Evolutionary conservation across 2,113 vertebrate genomes (phyloP).

Genomic region (Rhinogobius similis): DNA sequence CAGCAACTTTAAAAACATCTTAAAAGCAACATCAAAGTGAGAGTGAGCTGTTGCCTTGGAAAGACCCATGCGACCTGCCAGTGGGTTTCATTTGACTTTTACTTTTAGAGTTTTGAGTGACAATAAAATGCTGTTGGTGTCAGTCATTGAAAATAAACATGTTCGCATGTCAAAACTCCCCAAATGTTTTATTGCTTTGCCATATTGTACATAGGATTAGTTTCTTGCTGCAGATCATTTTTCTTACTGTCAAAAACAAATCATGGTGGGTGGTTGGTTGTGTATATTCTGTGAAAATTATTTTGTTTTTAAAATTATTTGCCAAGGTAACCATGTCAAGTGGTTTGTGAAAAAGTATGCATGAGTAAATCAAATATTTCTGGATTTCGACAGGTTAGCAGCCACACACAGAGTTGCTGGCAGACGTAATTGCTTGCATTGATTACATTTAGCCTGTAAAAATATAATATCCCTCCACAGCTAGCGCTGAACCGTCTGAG

Average conservation of each 20-base stretch:
- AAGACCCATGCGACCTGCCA: not conserved
- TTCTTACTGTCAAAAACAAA: not conserved
- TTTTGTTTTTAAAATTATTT: no score
- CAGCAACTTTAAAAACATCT: not conserved
- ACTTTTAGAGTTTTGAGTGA: not conserved
- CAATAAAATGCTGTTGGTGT: not conserved
- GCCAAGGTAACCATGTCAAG: not conserved
- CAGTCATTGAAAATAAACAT: not conserved
- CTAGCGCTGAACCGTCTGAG: not conserved
- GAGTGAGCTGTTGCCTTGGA: not conserved
- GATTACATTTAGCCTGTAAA: not conserved
- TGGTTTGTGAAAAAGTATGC: not conserved
- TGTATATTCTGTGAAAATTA: not conserved
- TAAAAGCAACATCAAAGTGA: no score
- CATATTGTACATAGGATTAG: no score
- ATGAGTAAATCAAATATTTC: not conserved
- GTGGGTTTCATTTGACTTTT: not conserved
- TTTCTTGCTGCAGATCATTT: not conserved
- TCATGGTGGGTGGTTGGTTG: not conserved
- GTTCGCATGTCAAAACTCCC: no score
- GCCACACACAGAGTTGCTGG: not conserved
- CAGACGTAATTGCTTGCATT: not conserved
- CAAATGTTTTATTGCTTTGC: no score
- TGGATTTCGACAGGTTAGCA: not conserved
- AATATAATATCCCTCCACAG: not conserved